A percentile compares a stretch with the other conserved stretches of the same genome.
These are phyloP conservation scores for Antechinus stuartii DNA, from an alignment of 2,113 vertebrate genomes.

Conservation along the genomic window DNA sequence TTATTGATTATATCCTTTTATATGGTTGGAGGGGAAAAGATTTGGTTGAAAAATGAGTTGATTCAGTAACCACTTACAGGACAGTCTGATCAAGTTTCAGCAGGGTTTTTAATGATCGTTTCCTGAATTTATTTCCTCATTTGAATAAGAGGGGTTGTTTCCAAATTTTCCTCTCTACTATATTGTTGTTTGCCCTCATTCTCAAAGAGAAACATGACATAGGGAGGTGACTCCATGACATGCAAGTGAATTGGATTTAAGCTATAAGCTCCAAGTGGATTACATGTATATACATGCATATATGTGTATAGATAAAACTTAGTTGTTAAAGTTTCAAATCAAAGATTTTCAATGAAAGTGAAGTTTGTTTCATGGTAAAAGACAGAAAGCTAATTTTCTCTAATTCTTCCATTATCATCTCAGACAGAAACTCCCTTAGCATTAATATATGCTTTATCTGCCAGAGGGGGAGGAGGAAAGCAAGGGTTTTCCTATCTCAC, in stretches of 20 bases:
- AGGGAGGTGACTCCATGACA: no score
- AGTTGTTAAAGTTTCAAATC: not conserved
- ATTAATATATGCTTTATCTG: not conserved
- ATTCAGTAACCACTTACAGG: not conserved
- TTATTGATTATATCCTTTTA: not conserved
- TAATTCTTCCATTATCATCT: not conserved
- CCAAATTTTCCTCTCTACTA: not conserved
- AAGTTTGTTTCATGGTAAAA: not conserved
- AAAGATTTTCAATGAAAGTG: not conserved
- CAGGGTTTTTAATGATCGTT: rapidly evolving
- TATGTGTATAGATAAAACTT: not conserved
- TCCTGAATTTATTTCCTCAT: not conserved
- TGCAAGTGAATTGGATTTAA: no score
- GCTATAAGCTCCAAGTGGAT: not conserved
- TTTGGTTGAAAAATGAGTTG: not conserved
- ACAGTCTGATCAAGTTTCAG: not conserved
- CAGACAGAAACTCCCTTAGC: not conserved
- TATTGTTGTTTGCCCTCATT: no score
- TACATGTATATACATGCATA: not conserved
- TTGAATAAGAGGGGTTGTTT: not conserved
- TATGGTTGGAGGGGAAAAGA: not conserved
- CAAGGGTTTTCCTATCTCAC: not conserved
- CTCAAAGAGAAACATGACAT: no score
- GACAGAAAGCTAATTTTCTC: not conserved
- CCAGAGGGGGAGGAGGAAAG: not conserved